These are phyloP conservation scores for Ameiurus melas DNA, from an alignment of 2,113 vertebrate genomes.

Conservation along the genomic window DNA sequence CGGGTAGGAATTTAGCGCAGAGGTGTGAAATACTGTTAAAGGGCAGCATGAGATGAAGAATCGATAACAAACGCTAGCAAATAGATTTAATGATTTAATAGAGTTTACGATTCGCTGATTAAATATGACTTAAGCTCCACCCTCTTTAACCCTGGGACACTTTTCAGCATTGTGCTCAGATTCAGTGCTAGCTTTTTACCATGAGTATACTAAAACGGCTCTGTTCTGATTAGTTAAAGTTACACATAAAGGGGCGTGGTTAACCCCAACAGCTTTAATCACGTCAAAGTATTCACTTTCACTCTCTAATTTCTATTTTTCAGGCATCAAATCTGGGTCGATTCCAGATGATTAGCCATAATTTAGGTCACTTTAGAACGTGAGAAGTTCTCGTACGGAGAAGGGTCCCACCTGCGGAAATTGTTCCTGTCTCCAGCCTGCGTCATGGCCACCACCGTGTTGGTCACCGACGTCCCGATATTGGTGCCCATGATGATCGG, in stretches of 20 bases:
- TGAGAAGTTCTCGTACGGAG: not conserved
- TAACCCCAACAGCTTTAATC: not conserved
- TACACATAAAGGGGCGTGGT: not conserved
- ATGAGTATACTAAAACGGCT: not conserved
- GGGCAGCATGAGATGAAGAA: not conserved
- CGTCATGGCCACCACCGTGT: constrained; percentile 91
- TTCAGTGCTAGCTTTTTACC: not conserved
- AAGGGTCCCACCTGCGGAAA: constrained; percentile 83
- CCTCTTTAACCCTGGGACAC: not conserved
- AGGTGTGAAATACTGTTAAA: not conserved
- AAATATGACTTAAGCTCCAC: not conserved
- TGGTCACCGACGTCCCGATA: constrained; percentile 95
- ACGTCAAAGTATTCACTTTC: not conserved
- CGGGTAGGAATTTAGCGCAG: not conserved
- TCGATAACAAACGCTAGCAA: not conserved
- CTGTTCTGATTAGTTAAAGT: not conserved
- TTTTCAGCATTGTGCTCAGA: not conserved
- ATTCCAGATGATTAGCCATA: not conserved
- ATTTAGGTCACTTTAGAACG: not conserved
- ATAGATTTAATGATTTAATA: not conserved
- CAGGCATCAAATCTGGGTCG: not conserved
- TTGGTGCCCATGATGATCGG: constrained; percentile 98
- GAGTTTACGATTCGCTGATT: not conserved
- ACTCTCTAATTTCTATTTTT: not conserved
- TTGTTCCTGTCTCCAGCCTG: constrained; percentile 87